These are phyloP conservation scores for Ichneumoninae sp. DNA, from an alignment of 2,888 invertebrate genomes.

Conservation along the genomic window DNA sequence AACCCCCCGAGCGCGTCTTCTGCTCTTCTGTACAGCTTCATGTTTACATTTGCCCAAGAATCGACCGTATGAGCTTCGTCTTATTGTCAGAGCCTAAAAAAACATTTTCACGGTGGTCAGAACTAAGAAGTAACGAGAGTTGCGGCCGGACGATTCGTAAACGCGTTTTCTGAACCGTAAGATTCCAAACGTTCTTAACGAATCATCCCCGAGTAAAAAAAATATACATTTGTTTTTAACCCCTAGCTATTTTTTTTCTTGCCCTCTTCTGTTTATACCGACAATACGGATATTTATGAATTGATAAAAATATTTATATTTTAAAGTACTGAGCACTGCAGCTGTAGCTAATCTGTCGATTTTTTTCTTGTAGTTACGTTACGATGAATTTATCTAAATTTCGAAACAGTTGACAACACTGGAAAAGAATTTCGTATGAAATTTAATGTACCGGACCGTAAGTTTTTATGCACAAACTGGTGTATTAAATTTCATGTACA, in stretches of 20 bases:
- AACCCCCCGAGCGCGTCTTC: constrained; percentile 59
- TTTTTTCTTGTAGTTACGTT: too few relatives aligned
- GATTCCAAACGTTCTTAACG: neutral
- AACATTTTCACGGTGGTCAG: constrained; percentile 62
- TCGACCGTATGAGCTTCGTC: constrained; percentile 68
- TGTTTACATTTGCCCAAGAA: constrained; percentile 74
- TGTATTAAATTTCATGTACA: too few relatives aligned
- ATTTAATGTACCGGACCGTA: too few relatives aligned
- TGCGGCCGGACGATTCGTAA: neutral
- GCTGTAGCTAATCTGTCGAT: neutral
- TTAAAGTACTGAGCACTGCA: neutral
- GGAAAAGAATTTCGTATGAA: too few relatives aligned
- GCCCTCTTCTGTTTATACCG: neutral
- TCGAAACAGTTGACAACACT: too few relatives aligned
- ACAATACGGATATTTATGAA: neutral
- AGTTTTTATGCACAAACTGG: too few relatives aligned
- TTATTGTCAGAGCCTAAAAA: constrained; percentile 74
- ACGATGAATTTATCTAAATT: too few relatives aligned
- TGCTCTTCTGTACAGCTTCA: constrained; percentile 60
- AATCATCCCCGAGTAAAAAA: neutral
- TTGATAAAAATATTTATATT: neutral
- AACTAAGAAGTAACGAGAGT: constrained; percentile 27
- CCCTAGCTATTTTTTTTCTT: neutral
- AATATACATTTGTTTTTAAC: neutral
- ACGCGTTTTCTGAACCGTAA: neutral